phyloP scores from a whole-genome alignment of 2,113 vertebrate species.

The Ceuthmochares aereus region DNA sequence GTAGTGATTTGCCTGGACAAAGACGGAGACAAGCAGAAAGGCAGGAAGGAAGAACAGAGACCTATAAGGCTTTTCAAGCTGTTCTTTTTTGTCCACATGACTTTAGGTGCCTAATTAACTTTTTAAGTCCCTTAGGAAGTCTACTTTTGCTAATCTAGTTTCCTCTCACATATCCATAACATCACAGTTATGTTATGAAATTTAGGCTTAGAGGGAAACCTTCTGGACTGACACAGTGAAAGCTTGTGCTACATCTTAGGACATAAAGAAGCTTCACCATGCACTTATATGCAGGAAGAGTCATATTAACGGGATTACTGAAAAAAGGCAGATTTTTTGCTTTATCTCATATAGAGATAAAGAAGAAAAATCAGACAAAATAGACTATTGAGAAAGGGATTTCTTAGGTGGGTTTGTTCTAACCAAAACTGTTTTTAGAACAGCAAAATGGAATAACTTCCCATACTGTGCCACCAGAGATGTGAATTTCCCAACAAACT shows the following conservation, averaged over 20 bases:
- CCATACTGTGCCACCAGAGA: background rate
- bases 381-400: background rate
- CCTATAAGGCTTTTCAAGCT: background rate
- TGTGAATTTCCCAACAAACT: background rate
- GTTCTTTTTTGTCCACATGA: background rate
- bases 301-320: rapidly evolving
- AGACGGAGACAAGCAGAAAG: constrained; percentile 51
- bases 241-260: background rate
- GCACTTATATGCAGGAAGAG: background rate
- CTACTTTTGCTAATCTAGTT: background rate
- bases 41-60: background rate
- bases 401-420: background rate
- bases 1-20: constrained; percentile 93
- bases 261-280: background rate
- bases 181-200: background rate
- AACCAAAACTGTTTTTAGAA: background rate
- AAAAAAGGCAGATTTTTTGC: background rate
- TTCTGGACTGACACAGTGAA: background rate
- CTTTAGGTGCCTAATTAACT: background rate
- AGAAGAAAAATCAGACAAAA: background rate
- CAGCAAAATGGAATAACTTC: background rate
- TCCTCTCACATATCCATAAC: background rate
- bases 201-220: background rate
- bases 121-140: background rate
- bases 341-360: background rate